Evolutionary conservation across 2,113 vertebrate genomes (phyloP), one percentile per base, ranked within the genome.

Genomic region (Macquaria australasica): DNA sequence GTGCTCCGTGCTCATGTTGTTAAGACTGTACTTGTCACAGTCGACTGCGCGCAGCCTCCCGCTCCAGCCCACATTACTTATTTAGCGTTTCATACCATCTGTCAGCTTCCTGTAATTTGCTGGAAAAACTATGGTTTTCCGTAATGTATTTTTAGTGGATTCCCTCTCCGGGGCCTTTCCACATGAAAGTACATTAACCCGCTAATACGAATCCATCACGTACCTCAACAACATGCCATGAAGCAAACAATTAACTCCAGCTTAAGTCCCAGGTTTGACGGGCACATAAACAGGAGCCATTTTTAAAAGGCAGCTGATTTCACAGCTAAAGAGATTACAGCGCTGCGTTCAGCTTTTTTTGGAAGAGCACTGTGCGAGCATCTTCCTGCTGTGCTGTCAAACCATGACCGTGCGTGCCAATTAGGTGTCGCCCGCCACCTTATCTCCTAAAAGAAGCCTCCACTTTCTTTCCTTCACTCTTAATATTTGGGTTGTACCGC

Each of bases 251-350:
- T 94, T 94, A 94, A 87, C 75, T 83, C 76, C 81, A 89, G 77
- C 81, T 89, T 88, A 71, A 89, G 72, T 92, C 88, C 77, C 56
- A 75, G 91, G 83, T 92, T 91, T 94, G 93, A 94, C 82, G 83
- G 82, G 83, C 85, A 82, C 84, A 88, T 88, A 90, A 93, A 92
- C 87, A 92, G 83, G 83, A 92, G 81, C 48, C 83, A 66, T 85
- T 91, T 83, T 91, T 91, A 91, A 93, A 92, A 84, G 84, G 87
- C 85, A 80, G 87, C 87, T 76, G 78, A 92, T 95, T 95, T 94
- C 91, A 94, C 80, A 59, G 88, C 82, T 95, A 95, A 95, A 87
- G 89, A 90, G 94, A 94, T 95, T 94, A 95, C 85, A 91, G 81
- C 75, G 50, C 84, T 89, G 75, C 67, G 69, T 88, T 94, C 69